Evolutionary conservation across 2,113 vertebrate species (phyloP).

Genomic region (Bagarius yarrelli): DNA sequence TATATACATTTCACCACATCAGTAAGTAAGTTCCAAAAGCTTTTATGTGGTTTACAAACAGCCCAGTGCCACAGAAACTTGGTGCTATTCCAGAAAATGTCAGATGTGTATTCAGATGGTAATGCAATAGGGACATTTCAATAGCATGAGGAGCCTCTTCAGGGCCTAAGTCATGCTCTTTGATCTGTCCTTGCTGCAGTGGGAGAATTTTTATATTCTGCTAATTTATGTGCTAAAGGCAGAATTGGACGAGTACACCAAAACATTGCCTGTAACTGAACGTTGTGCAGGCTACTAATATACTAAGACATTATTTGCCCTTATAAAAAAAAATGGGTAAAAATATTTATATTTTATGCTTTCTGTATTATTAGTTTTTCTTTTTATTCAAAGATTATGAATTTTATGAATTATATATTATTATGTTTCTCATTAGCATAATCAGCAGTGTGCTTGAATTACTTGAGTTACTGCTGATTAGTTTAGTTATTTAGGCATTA

Average conservation of each 20-base stretch:
- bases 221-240: conserved; percentile 32
- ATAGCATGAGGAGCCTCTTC: conserved; percentile 45
- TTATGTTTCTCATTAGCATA: too few relatives aligned
- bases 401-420: too few relatives aligned
- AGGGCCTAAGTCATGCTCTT: conserved; percentile 28
- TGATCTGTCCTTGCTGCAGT: conserved; percentile 27
- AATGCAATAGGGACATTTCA: conserved; percentile 60
- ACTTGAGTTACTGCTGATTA: too few relatives aligned
- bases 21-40: not conserved
- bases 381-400: too few relatives aligned
- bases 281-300: not conserved
- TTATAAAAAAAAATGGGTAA: not conserved
- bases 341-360: not conserved
- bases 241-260: not conserved
- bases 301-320: not conserved
- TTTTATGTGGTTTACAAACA: conserved; percentile 46
- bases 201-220: conserved; percentile 23
- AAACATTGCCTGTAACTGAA: not conserved
- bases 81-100: conserved; percentile 57
- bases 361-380: conserved; percentile 6
- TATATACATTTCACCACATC: not conserved
- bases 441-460: too few relatives aligned
- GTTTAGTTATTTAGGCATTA: too few relatives aligned
- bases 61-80: conserved; percentile 46
- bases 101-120: conserved; percentile 62